These are phyloP conservation scores for Sus scrofa DNA, from an alignment of 2,113 vertebrate genomes.

Conservation along the genomic window T2T-Sscrofa CM000820.6:93408501-93409000, in stretches of 20 bases:
- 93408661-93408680: neutral
- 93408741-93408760: neutral
- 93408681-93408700: neutral
- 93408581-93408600: slow-evolving; percentile 2
- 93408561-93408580: slow-evolving; percentile 19
- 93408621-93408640: neutral
- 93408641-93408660: neutral
- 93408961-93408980: too few relatives aligned
- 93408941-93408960: neutral
- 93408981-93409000: neutral
- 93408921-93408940: neutral
- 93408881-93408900: neutral
- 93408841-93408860: slow-evolving; percentile 12
- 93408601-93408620: slow-evolving; percentile 6
- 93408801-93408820: neutral
- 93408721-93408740: neutral
- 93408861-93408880: neutral
- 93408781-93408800: neutral
- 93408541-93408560: neutral
- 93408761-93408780: neutral
- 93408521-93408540: neutral
- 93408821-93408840: slow-evolving; percentile 13
- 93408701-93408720: slow-evolving; percentile 20
- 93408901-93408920: neutral
- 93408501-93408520: slow-evolving; percentile 29